Conservation (phyloP, 2,888 invertebrate genomes). For the Periphyllus acericola region DNA sequence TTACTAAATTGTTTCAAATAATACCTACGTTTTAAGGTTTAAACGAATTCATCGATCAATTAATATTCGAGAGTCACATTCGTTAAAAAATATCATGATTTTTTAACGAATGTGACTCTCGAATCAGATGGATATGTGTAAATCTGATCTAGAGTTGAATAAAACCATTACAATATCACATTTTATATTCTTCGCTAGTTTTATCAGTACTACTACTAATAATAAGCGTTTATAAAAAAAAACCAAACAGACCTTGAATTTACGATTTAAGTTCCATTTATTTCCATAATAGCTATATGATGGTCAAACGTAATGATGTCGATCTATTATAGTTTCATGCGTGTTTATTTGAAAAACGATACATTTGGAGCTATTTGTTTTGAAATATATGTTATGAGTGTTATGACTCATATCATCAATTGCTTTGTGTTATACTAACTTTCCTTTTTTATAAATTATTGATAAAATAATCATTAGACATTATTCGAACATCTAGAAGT, state of each 20-base stretch:
- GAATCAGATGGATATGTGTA: too few species aligned
- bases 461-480: background rate
- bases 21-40: background rate
- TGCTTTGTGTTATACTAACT: background rate
- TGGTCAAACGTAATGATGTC: background rate
- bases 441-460: background rate
- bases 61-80: too few species aligned
- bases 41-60: too few species aligned
- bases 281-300: background rate
- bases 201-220: background rate
- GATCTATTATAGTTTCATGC: background rate
- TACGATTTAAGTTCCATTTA: background rate
- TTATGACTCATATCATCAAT: slow-evolving; percentile 6
- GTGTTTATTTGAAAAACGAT: background rate
- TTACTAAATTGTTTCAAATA: background rate
- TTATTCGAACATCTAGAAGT: background rate
- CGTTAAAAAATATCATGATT: too few species aligned
- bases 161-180: background rate
- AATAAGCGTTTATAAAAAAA: background rate
- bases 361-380: background rate
- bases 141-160: background rate
- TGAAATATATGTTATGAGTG: background rate
- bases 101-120: background rate
- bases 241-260: background rate
- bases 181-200: background rate